These are phyloP conservation scores for Aporophyla lueneburgensis DNA, from an alignment of 2,888 invertebrate species.

Conservation along the genomic window DNA sequence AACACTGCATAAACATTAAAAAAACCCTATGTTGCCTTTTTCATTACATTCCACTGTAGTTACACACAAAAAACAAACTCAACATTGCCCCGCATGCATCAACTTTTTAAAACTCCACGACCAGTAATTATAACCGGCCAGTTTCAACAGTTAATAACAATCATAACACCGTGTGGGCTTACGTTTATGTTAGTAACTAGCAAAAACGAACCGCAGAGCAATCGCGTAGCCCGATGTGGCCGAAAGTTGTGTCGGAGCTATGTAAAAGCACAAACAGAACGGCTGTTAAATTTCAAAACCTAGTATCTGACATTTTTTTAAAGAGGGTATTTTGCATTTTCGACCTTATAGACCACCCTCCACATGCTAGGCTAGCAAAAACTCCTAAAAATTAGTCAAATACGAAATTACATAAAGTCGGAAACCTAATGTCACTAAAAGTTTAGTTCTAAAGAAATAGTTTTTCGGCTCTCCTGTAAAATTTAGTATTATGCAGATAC, in stretches of 20 bases:
- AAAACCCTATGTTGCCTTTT: neutral
- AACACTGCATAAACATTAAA: neutral
- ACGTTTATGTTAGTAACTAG: constrained; percentile 70
- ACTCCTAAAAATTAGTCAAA: no score
- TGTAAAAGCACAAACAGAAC: constrained; percentile 30
- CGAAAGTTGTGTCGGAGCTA: constrained; percentile 39
- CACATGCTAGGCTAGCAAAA: no score
- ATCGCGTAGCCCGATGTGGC: constrained; percentile 60
- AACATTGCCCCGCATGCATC: constrained; percentile 8
- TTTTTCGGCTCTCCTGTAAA: no score
- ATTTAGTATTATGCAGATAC: no score
- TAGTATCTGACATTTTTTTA: no score
- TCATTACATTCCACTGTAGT: constrained; percentile 1
- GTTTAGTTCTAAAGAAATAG: no score
- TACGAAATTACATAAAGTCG: no score
- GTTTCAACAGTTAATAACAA: constrained; percentile 48
- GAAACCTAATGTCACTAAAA: no score
- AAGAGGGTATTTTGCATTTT: no score
- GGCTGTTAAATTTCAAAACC: no score
- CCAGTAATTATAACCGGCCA: constrained; percentile 49
- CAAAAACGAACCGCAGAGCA: constrained; percentile 71
- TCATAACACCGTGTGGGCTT: constrained; percentile 40
- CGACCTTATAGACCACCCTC: no score
- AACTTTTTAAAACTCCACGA: constrained; percentile 46
- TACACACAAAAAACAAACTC: constrained; percentile 38